These are phyloP conservation scores for Dryas iulia DNA, from an alignment of 1,140 invertebrate species.

Conservation along the genomic window DNA sequence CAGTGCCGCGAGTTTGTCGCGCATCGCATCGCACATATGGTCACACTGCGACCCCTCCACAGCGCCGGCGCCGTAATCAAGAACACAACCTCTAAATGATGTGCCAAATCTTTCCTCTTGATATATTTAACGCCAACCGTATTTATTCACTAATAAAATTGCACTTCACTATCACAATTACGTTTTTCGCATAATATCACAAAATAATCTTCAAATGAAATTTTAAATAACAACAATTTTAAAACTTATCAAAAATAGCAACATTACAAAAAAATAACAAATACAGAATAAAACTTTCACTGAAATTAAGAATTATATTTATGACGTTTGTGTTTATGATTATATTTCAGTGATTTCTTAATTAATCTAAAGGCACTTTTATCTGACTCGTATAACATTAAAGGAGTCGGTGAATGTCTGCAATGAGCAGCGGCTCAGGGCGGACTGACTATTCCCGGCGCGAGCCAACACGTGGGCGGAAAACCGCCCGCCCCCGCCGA, in stretches of 20 bases:
- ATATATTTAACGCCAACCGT: slow-evolving; percentile 24
- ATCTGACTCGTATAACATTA: slow-evolving; percentile 23
- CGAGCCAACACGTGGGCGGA: slow-evolving; percentile 70
- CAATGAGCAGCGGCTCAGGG: slow-evolving; percentile 47
- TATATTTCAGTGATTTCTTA: slow-evolving; percentile 2
- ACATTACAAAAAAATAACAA: neutral
- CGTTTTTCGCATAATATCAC: slow-evolving; percentile 20
- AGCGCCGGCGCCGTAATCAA: slow-evolving; percentile 60
- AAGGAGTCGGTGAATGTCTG: slow-evolving; percentile 34
- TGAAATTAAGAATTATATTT: neutral
- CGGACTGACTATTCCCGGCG: slow-evolving; percentile 72
- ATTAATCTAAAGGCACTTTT: slow-evolving; percentile 36
- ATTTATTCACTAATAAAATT: slow-evolving; percentile 10
- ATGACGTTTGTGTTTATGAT: neutral
- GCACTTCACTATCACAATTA: slow-evolving; percentile 40
- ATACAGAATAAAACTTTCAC: neutral
- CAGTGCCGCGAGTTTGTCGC: slow-evolving; percentile 64
- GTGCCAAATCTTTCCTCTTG: slow-evolving; percentile 39
- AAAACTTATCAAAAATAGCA: neutral
- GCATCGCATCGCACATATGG: slow-evolving; percentile 73
- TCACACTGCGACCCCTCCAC: slow-evolving; percentile 40
- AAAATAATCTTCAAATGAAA: neutral
- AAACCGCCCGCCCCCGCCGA: slow-evolving; percentile 59
- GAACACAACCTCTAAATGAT: slow-evolving; percentile 23
- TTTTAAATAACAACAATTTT: neutral